These are phyloP conservation scores for Serripes groenlandicus DNA, from an alignment of 2,888 invertebrate species.

Conservation along the genomic window DNA sequence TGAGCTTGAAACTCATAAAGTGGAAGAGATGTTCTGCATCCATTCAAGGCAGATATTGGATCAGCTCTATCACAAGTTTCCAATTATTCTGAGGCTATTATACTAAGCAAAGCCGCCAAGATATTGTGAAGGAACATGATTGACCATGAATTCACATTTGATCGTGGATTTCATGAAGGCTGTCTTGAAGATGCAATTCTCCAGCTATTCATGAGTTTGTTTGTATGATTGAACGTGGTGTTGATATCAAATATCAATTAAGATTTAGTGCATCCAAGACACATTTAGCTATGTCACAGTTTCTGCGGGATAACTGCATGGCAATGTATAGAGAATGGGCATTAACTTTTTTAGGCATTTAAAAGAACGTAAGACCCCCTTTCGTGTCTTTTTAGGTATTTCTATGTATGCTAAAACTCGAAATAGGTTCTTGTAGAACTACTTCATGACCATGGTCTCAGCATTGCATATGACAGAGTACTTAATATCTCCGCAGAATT, in stretches of 20 bases:
- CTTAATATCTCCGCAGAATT: conserved; percentile 68
- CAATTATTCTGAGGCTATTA: conserved; percentile 65
- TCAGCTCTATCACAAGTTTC: conserved; percentile 42
- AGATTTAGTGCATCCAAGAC: conserved; percentile 39
- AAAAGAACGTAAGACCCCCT: conserved; percentile 48
- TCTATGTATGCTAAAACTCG: neutral
- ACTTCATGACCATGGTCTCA: conserved; percentile 22
- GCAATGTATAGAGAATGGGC: conserved; percentile 32
- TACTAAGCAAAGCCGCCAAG: conserved; percentile 65
- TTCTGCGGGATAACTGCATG: conserved; percentile 47
- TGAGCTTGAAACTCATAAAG: conserved; percentile 59
- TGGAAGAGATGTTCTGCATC: conserved; percentile 31
- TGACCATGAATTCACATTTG: conserved; percentile 43
- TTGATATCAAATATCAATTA: conserved; percentile 44
- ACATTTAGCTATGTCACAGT: conserved; percentile 41
- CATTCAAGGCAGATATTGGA: conserved; percentile 62
- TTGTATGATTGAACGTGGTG: conserved; percentile 57
- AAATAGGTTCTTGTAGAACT: conserved; percentile 19
- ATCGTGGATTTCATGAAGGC: conserved; percentile 53
- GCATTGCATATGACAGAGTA: conserved; percentile 67
- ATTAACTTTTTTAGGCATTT: conserved; percentile 25
- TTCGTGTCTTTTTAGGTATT: conserved; percentile 33
- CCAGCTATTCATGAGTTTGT: conserved; percentile 40
- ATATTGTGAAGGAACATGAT: conserved; percentile 64
- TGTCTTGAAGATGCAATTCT: conserved; percentile 50